Conservation (phyloP, 2,888 invertebrate species). For the Iselma pallidipennis region DNA sequence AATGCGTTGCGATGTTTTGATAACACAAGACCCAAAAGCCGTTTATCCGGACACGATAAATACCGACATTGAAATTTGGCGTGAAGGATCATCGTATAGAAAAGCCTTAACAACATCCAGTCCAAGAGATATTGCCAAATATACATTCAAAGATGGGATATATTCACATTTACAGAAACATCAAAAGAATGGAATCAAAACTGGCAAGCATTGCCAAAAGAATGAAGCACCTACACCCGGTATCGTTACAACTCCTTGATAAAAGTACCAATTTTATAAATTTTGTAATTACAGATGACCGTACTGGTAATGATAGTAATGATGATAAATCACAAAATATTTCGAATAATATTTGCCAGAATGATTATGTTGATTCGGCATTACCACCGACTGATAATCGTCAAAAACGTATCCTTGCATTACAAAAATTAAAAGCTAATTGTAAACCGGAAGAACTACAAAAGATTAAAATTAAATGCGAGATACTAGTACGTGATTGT, state of each 20-base stretch:
- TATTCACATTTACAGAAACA: constrained; percentile 38
- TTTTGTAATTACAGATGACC: constrained; percentile 37
- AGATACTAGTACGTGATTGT: constrained; percentile 78
- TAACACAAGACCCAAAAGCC: constrained; percentile 70
- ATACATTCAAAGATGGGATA: constrained; percentile 46
- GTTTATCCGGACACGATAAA: constrained; percentile 68
- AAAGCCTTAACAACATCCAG: constrained; percentile 62
- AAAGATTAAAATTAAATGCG: constrained; percentile 63
- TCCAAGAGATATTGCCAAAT: constrained; percentile 53
- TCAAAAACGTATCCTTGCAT: constrained; percentile 68
- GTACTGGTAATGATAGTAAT: constrained; percentile 41
- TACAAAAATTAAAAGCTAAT: constrained; percentile 75
- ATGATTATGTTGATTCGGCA: constrained; percentile 71
- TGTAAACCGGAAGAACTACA: constrained; percentile 80
- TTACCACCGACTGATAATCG: constrained; percentile 69
- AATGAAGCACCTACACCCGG: constrained; percentile 40
- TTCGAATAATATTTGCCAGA: constrained; percentile 60
- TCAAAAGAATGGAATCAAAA: constrained; percentile 14
- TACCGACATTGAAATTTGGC: constrained; percentile 85
- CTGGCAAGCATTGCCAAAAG: constrained; percentile 49
- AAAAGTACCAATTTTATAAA: neutral
- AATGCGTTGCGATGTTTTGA: constrained; percentile 89
- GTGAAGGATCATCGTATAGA: constrained; percentile 72
- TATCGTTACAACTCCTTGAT: neutral
- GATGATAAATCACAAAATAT: constrained; percentile 51